phyloP scores from a whole-genome alignment of 2,113 vertebrate genomes.

The Nansenia antarctica region DNA sequence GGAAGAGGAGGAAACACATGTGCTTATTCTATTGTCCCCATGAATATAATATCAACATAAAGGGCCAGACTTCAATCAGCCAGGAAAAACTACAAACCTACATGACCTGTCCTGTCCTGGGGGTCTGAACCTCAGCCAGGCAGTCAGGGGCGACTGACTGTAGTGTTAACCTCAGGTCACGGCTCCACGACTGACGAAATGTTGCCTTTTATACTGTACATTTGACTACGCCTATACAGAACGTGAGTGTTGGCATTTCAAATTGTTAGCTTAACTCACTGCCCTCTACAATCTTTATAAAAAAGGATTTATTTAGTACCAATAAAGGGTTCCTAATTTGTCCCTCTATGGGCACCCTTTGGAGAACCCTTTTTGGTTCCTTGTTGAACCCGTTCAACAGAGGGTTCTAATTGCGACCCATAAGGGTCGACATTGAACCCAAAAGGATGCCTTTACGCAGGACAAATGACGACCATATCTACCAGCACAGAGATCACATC shows the following conservation, averaged over 20 bases:
- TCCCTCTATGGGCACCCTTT: neutral
- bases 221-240: neutral
- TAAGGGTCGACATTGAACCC: too few relatives aligned
- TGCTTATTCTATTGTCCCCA: neutral
- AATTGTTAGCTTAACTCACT: neutral
- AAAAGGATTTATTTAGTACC: too few relatives aligned
- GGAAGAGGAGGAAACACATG: conserved; percentile 23
- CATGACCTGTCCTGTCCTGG: neutral
- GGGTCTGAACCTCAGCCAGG: neutral
- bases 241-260: neutral
- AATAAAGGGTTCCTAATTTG: too few relatives aligned
- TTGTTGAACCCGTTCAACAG: too few relatives aligned
- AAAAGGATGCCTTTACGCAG: too few relatives aligned
- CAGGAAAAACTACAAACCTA: neutral
- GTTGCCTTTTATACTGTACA: neutral
- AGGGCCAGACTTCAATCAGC: conserved; percentile 15
- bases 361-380: neutral
- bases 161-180: neutral
- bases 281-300: neutral
- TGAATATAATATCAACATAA: conserved; percentile 22
- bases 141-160: neutral
- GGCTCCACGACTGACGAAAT: neutral
- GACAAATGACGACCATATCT: too few relatives aligned
- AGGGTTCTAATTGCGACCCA: too few relatives aligned
- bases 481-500: neutral